Percentiles rank a stretch among this genome's conserved stretches.
These are phyloP conservation scores for rabbit (Oryctolagus cuniculus) DNA, from an alignment of 2,113 vertebrate species.

Conservation along the genomic window mOryCun1.1 NC_091445.1:58047001-58047500, in stretches of 20 bases:
- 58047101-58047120: constrained; percentile 67
- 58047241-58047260: neutral
- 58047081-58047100: constrained; percentile 76
- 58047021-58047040: constrained; percentile 59
- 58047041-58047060: constrained; percentile 54
- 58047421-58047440: neutral
- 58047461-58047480: too few relatives aligned
- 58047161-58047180: constrained; percentile 57
- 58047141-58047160: constrained; percentile 41
- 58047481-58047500: too few relatives aligned
- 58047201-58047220: neutral
- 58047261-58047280: neutral
- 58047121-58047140: constrained; percentile 68
- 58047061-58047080: constrained; percentile 72
- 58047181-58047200: neutral
- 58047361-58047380: too few relatives aligned
- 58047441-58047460: too few relatives aligned
- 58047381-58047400: neutral
- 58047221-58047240: constrained; percentile 24
- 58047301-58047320: neutral
- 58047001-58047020: constrained; percentile 62
- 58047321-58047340: constrained; percentile 5
- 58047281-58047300: neutral
- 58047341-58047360: too few relatives aligned
- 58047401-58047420: neutral